A percentile compares a stretch with the other conserved stretches of the same genome.
Conservation (phyloP, 1,140 invertebrate species). For the Drosophila yakuba region DNA sequence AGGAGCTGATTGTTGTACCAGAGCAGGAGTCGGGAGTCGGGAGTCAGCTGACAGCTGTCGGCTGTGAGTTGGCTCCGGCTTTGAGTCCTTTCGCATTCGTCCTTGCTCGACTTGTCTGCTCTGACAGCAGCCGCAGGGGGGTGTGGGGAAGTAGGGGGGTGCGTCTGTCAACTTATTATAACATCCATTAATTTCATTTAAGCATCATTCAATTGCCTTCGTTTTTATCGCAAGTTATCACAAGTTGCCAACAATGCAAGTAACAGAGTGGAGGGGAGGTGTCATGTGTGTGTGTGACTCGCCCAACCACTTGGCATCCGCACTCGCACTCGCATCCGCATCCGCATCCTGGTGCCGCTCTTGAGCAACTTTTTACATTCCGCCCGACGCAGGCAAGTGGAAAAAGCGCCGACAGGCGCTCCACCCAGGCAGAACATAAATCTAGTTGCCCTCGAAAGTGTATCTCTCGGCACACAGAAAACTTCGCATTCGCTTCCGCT, state of each 20-base stretch:
- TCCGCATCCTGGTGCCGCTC: not conserved
- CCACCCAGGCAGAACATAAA: conserved; percentile 6
- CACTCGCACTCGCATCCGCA: not conserved
- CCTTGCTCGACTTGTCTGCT: conserved; percentile 11
- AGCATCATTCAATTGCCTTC: conserved; percentile 81
- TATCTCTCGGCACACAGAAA: conserved; percentile 1
- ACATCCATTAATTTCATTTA: conserved; percentile 84
- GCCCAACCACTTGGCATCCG: not conserved
- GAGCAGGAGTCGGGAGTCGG: conserved; percentile 12
- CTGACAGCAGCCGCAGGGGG: conserved; percentile 4
- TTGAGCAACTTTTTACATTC: conserved; percentile 67
- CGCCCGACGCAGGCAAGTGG: conserved; percentile 49
- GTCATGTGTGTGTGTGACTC: not conserved
- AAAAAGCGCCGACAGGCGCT: conserved; percentile 47
- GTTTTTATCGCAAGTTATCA: conserved; percentile 76
- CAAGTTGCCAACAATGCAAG: conserved; percentile 55
- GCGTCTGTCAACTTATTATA: conserved; percentile 82
- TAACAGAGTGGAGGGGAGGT: conserved; percentile 26
- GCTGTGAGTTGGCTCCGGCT: conserved; percentile 41
- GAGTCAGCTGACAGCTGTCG: conserved; percentile 55
- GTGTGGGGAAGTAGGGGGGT: not conserved
- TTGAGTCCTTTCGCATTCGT: conserved; percentile 24
- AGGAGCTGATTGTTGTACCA: conserved; percentile 31
- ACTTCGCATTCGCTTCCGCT: not conserved
- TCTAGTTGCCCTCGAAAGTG: conserved; percentile 8